phyloP scores from a whole-genome alignment of 2,113 vertebrate genomes.

The Zosterops hypoxanthus region DNA sequence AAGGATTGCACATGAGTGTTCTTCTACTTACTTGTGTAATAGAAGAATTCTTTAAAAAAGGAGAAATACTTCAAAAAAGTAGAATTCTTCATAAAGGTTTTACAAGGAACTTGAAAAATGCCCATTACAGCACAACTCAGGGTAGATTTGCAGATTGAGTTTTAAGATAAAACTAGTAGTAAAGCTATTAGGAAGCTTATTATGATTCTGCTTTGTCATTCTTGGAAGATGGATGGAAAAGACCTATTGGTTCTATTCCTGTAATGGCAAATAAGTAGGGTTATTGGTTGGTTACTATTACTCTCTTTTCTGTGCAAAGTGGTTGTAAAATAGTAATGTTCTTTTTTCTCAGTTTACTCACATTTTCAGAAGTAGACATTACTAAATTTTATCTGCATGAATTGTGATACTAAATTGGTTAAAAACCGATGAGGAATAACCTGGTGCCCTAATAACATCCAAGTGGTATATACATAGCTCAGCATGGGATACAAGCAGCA shows the following conservation, averaged over 20 bases:
- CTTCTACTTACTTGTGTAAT: background rate
- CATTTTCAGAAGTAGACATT: background rate
- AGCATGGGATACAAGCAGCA: background rate
- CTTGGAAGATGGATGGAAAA: constrained; percentile 60
- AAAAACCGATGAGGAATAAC: background rate
- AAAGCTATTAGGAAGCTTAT: background rate
- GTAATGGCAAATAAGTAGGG: background rate
- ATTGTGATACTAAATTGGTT: background rate
- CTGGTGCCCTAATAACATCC: background rate
- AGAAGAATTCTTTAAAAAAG: background rate
- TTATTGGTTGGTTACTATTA: background rate
- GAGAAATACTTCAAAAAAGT: background rate
- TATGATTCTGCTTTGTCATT: background rate
- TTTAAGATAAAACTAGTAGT: background rate
- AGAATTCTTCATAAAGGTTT: background rate
- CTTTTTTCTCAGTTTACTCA: background rate
- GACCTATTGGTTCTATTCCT: constrained; percentile 54
- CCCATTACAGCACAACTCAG: background rate
- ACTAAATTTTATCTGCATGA: background rate
- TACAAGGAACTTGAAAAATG: background rate
- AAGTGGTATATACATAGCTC: background rate
- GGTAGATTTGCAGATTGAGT: background rate
- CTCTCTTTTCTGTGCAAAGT: background rate
- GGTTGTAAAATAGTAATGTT: background rate
- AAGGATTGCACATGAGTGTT: background rate